Evolutionary conservation across 92 coral and sea anemone species (phyloP).

Genomic region (Porites divaricata): DNA sequence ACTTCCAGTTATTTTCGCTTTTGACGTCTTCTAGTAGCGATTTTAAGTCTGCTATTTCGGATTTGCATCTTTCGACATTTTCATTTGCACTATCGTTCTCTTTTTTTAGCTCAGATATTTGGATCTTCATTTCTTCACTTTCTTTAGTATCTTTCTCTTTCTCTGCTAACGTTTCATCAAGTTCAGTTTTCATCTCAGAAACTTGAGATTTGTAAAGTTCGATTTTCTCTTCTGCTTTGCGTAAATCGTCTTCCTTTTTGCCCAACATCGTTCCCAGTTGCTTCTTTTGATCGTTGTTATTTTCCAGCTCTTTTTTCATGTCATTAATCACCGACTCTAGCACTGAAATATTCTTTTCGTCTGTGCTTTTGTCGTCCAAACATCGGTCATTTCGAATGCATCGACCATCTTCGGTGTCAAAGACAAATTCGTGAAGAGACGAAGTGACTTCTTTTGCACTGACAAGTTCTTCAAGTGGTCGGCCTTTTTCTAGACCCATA

Average conservation of each 20-base stretch:
- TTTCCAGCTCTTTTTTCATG: constrained; percentile 19
- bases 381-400: background rate
- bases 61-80: constrained; percentile 10
- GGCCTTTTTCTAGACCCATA: background rate
- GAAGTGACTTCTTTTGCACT: background rate
- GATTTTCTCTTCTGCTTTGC: constrained; percentile 12
- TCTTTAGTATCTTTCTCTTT: constrained; percentile 13
- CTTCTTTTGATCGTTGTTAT: background rate
- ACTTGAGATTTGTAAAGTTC: constrained; percentile 47
- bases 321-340: constrained; percentile 16
- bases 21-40: constrained; percentile 27
- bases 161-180: constrained; percentile 14
- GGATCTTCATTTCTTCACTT: constrained; percentile 38
- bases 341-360: background rate
- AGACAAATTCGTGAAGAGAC: constrained; percentile 12
- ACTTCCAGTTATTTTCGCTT: constrained; percentile 53
- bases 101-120: constrained; percentile 37
- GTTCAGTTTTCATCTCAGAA: constrained; percentile 21
- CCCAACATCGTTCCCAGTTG: background rate
- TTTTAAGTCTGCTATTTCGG: constrained; percentile 18
- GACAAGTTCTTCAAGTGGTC: constrained; percentile 16
- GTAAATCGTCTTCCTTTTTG: constrained; percentile 17
- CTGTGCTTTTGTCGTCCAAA: background rate
- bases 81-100: constrained; percentile 2
- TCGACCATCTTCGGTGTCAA: constrained; percentile 20